Base-by-base conservation (phyloP, 2,888 invertebrate species). In the Sphinx pinastri region DNA sequence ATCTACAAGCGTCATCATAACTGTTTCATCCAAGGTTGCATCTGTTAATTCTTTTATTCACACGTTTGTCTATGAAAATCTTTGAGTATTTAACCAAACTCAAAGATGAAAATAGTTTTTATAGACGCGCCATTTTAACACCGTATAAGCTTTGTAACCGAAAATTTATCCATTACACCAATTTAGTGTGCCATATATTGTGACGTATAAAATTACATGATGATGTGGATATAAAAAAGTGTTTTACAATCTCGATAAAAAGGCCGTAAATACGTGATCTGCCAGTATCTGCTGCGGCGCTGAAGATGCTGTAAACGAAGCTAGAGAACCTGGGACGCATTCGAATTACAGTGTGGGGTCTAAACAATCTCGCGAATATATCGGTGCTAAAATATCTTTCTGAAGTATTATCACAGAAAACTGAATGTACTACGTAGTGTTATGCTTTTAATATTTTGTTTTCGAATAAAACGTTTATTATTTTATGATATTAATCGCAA, bases 181-280 rank as follows among this genome's bases (percentile, higher is more conserved):
- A 60, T 63, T 63, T 49, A 47, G 47, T 63, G 63, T 63, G 63
- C 63, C 47, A 19, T 63, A 63, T 49, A 63, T 49, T 63, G 12
- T 12, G 13, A 19, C 19, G 49, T 63, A 63, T 63, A 63, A 63
- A 49, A 63, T 63, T 19, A 63, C 63, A 49, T 13, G 63, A 13
- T 19, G 47, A 19, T 47, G 49, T 19, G 63, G 63, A 63, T 63
- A 63, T 63, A 63, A 63, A 69, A 69, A 68, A 63, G 19, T 19
- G 45, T 63, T 52, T 69, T 63, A 69, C 60, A 58, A 55, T 52
- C 58, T 59, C 58, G 71, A 71, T 68, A 71, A 71, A 66, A 38
- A 19, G 51, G 49, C 31, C 68, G 66, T 71, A 71, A 71, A 68
- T 57, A 71, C 71, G 57, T 60, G 71, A 71, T 71, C 71, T 67